Percentiles rank a stretch among this genome's conserved stretches.
phyloP scores from a whole-genome alignment of 1,140 invertebrate species.

The Lycorma delicatula region DNA sequence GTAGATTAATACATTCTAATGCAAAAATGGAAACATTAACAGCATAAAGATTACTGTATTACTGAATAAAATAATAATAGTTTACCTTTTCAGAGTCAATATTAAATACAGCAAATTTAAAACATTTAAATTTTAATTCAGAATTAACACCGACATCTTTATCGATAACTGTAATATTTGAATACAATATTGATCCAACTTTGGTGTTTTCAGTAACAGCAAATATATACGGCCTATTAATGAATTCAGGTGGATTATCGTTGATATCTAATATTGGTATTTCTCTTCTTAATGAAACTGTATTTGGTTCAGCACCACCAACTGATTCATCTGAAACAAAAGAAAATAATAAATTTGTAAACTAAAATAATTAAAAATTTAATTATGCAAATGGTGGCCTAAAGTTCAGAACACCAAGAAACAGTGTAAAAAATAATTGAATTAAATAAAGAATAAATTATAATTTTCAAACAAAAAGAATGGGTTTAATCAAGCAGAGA shows the following conservation, averaged over 20 bases:
- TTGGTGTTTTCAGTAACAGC: constrained; percentile 57
- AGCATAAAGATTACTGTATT: too few relatives aligned
- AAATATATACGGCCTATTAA: constrained; percentile 60
- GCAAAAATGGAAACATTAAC: too few relatives aligned
- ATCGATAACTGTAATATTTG: constrained; percentile 64
- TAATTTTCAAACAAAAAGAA: too few relatives aligned
- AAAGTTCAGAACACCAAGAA: too few relatives aligned
- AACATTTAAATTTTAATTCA: constrained; percentile 56
- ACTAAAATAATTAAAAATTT: too few relatives aligned
- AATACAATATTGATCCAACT: constrained; percentile 50
- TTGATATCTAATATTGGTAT: constrained; percentile 72
- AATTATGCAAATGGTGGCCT: too few relatives aligned
- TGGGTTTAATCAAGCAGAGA: too few relatives aligned
- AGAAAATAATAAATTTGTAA: too few relatives aligned
- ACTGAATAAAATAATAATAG: not conserved
- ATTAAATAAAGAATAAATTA: too few relatives aligned
- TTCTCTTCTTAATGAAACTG: constrained; percentile 64
- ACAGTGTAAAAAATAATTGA: too few relatives aligned
- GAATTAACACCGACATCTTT: constrained; percentile 67
- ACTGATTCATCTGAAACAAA: constrained; percentile 53
- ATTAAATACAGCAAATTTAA: constrained; percentile 42
- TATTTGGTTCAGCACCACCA: constrained; percentile 61
- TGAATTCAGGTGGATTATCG: constrained; percentile 62
- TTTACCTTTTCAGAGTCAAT: not conserved
- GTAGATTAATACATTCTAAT: too few relatives aligned